Percentiles rank a stretch among this genome's conserved stretches.
phyloP scores from a whole-genome alignment of 2,888 invertebrate genomes.

The Leucania comma region DNA sequence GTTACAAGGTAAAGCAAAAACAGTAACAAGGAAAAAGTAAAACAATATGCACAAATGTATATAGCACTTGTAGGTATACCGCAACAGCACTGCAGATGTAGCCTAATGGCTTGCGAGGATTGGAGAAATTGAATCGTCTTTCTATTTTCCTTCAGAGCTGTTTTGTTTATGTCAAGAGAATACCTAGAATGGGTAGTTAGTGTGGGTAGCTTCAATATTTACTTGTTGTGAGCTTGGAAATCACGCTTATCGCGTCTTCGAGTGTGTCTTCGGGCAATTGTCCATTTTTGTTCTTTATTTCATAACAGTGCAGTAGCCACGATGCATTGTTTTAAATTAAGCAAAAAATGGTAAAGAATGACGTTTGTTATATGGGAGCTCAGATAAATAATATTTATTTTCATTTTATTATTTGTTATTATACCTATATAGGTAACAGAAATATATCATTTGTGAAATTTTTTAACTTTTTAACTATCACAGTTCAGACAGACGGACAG shows the following conservation, averaged over 20 bases:
- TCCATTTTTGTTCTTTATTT: no score
- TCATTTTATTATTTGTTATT: no score
- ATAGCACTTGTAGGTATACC: neutral
- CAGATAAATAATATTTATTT: no score
- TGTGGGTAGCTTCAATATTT: neutral
- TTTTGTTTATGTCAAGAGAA: conserved; percentile 12
- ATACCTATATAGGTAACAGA: no score
- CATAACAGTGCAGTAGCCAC: no score
- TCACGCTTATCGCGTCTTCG: no score
- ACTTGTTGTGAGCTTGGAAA: neutral
- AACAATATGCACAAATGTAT: neutral
- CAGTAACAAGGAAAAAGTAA: neutral
- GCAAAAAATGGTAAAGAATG: no score
- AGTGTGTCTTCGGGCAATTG: neutral
- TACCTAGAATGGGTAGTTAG: neutral
- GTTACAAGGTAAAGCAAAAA: neutral
- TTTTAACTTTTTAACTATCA: no score
- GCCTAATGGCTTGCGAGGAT: conserved; percentile 7
- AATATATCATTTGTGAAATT: no score
- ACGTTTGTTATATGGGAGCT: no score
- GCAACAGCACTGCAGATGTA: neutral
- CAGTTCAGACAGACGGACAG: no score
- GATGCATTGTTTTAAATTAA: no score
- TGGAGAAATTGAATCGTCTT: conserved; percentile 15
- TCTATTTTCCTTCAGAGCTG: neutral